Conservation (phyloP, 2,888 invertebrate genomes). For the Caradrina clavipalpis region DNA sequence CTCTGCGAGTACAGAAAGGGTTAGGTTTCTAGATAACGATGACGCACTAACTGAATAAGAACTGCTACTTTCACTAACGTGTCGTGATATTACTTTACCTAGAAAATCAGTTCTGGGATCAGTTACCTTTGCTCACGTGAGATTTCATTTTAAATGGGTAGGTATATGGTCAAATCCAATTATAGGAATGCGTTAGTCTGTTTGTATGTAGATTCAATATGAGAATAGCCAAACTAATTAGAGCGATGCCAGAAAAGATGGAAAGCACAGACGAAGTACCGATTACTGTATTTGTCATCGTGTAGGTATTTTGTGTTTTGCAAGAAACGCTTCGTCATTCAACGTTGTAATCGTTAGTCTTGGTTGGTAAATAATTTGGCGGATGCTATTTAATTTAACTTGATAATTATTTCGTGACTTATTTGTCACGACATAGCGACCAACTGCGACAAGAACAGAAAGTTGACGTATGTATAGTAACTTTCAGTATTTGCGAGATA, state of each 20-base stretch:
- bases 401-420: constrained; percentile 35
- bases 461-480: constrained; percentile 5
- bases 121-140: constrained; percentile 12
- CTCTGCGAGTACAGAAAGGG: constrained; percentile 49
- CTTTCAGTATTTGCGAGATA: constrained; percentile 7
- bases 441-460: constrained; percentile 4
- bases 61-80: constrained; percentile 35
- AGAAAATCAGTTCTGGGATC: constrained; percentile 36
- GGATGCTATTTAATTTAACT: constrained; percentile 7
- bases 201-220: constrained; percentile 3
- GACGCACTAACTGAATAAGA: constrained; percentile 62
- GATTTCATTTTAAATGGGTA: constrained; percentile 20
- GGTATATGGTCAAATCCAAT: not conserved
- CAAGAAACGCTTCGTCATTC: constrained; percentile 1
- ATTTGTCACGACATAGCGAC: constrained; percentile 23
- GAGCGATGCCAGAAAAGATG: constrained; percentile 1
- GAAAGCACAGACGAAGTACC: no score
- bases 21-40: constrained; percentile 51
- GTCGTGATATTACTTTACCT: constrained; percentile 33
- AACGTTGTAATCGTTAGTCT: not conserved
- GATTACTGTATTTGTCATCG: not conserved
- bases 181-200: not conserved
- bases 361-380: constrained; percentile 11
- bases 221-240: constrained; percentile 13
- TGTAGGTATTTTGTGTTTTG: constrained; percentile 3